phyloP scores from a whole-genome alignment of 2,113 vertebrate genomes.

The Neoarius graeffei region DNA sequence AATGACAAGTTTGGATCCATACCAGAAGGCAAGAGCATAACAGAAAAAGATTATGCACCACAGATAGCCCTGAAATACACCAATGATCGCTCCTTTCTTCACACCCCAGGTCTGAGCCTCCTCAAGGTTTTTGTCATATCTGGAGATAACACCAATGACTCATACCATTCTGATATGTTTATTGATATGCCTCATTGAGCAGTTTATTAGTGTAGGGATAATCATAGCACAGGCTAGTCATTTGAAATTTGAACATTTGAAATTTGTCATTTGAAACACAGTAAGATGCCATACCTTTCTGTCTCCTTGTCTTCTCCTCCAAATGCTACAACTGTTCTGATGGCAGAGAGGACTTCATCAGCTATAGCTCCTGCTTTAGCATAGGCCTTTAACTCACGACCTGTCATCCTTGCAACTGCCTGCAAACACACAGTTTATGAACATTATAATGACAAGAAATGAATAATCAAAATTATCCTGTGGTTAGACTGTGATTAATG shows the following conservation, averaged over 20 bases:
- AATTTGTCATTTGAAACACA: neutral
- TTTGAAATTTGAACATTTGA: neutral
- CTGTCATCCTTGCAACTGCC: conserved; percentile 71
- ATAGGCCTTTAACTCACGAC: conserved; percentile 70
- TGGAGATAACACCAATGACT: conserved; percentile 43
- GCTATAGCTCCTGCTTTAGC: conserved; percentile 77
- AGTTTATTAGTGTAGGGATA: neutral
- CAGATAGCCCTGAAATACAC: conserved; percentile 74
- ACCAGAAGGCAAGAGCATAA: conserved; percentile 77
- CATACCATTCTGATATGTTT: neutral
- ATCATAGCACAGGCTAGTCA: neutral
- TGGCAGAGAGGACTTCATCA: conserved; percentile 75
- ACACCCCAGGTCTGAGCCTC: conserved; percentile 75
- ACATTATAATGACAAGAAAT: neutral
- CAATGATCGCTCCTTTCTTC: conserved; percentile 71
- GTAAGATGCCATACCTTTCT: conserved; percentile 62
- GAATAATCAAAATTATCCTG: neutral
- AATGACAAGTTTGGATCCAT: conserved; percentile 74
- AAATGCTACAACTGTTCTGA: conserved; percentile 76
- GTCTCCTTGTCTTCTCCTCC: conserved; percentile 74
- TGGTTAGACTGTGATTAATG: neutral
- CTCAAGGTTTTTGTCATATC: conserved; percentile 73
- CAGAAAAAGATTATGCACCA: conserved; percentile 77
- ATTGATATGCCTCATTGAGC: neutral
- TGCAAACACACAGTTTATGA: conserved; percentile 44